Percentiles rank a stretch among this genome's conserved stretches.
Evolutionary conservation across 2,888 invertebrate species (phyloP).

Genomic region (Leptopilina syphax): DNA sequence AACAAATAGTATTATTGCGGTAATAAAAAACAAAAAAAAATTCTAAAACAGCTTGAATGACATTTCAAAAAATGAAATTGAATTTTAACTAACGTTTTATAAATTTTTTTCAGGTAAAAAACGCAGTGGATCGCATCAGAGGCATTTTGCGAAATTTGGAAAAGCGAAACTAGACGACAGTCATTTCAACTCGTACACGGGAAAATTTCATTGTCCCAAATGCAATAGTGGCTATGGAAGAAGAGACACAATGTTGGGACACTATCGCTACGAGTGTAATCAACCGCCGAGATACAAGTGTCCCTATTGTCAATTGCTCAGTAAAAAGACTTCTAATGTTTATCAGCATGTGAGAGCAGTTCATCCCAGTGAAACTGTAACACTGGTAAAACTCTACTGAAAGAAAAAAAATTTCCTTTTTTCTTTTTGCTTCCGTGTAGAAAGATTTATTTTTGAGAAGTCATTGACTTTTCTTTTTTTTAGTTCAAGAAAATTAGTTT

Average conservation of each 20-base stretch:
- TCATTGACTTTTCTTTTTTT: too few relatives aligned
- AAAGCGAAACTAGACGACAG: constrained; percentile 24
- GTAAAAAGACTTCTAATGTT: constrained; percentile 72
- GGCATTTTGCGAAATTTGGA: constrained; percentile 11
- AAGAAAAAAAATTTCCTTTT: not conserved
- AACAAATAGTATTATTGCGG: not conserved
- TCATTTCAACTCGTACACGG: constrained; percentile 19
- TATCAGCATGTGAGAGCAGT: constrained; percentile 70
- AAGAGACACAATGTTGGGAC: constrained; percentile 64
- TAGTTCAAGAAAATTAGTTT: too few relatives aligned
- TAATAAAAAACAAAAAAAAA: not conserved
- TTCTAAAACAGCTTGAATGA: not conserved
- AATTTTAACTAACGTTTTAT: constrained; percentile 7
- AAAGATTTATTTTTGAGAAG: too few relatives aligned
- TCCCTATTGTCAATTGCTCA: constrained; percentile 70
- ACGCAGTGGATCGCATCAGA: constrained; percentile 15
- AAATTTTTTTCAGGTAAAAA: constrained; percentile 33
- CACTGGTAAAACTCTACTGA: constrained; percentile 70
- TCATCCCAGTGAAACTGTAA: constrained; percentile 67
- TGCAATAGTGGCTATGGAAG: constrained; percentile 30
- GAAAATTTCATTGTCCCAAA: constrained; percentile 41
- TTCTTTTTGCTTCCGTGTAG: too few relatives aligned
- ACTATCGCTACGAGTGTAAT: constrained; percentile 74
- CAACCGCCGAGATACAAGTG: constrained; percentile 70
- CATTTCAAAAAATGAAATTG: not conserved